Conservation (phyloP, 1,140 invertebrate species). For the Drosophila ercepeae region DNA sequence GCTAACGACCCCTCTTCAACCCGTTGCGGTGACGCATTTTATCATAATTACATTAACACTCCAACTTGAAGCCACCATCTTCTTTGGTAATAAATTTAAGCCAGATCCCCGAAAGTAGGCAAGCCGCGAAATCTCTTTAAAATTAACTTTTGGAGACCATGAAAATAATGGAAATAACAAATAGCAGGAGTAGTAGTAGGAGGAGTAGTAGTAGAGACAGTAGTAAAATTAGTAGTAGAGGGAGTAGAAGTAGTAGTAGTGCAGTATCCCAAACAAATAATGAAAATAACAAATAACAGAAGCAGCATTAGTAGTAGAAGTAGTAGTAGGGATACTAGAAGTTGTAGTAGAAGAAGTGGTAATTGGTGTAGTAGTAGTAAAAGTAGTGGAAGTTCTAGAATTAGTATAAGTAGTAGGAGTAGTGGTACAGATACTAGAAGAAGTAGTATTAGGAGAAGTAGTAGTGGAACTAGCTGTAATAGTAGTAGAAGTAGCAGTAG, state of each 20-base stretch:
- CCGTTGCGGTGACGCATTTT: conserved; percentile 80
- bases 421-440: conserved; percentile 31
- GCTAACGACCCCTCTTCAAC: conserved; percentile 60
- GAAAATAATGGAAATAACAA: conserved; percentile 43
- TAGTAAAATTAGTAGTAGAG: conserved; percentile 33
- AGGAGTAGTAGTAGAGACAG: conserved; percentile 19
- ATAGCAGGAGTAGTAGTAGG: conserved; percentile 35
- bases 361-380: conserved; percentile 19
- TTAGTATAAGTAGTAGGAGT: conserved; percentile 24
- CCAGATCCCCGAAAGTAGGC: conserved; percentile 48
- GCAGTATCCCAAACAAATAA: conserved; percentile 50
- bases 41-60: conserved; percentile 80
- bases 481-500: conserved; percentile 20
- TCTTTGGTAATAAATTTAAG: conserved; percentile 51
- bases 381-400: too few species aligned
- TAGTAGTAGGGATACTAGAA: conserved; percentile 23
- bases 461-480: conserved; percentile 29
- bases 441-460: conserved; percentile 22
- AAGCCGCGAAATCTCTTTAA: conserved; percentile 33
- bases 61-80: not conserved
- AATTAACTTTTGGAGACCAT: conserved; percentile 13
- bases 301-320: conserved; percentile 28
- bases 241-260: conserved; percentile 7
- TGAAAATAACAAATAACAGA: conserved; percentile 39
- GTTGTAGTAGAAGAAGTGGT: conserved; percentile 34